A percentile compares a stretch with the other conserved stretches of the same genome.
These are phyloP conservation scores for Adela reaumurella DNA, from an alignment of 2,888 invertebrate genomes.

Conservation along the genomic window DNA sequence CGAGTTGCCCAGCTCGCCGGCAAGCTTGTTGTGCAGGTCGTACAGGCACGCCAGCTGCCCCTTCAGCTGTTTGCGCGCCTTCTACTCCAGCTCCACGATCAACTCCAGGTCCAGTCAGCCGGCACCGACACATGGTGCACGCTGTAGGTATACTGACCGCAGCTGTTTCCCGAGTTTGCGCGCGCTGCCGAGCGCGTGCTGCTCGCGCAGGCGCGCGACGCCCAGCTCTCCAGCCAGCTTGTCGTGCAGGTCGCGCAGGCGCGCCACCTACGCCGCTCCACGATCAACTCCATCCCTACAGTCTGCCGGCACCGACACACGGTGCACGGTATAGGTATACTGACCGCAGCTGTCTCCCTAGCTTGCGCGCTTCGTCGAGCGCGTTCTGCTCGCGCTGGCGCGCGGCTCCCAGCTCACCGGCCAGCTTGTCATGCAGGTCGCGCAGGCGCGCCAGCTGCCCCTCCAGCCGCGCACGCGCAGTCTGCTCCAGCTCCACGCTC, in stretches of 20 bases:
- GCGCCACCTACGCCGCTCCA: too few relatives aligned
- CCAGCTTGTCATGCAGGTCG: slow-evolving; percentile 42
- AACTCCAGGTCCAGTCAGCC: slow-evolving; percentile 94
- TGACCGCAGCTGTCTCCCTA: slow-evolving; percentile 35
- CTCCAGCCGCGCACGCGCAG: slow-evolving; percentile 83
- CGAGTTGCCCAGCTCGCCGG: slow-evolving; percentile 64
- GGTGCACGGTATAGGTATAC: too few relatives aligned
- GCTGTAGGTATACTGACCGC: slow-evolving; percentile 22
- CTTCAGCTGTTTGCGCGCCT: slow-evolving; percentile 83
- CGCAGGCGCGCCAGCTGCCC: slow-evolving; percentile 55
- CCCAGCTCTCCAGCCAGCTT: slow-evolving; percentile 62
- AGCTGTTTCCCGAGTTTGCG: slow-evolving; percentile 56
- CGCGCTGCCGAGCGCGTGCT: slow-evolving; percentile 71
- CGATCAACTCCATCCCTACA: too few relatives aligned
- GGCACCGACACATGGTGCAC: too few relatives aligned
- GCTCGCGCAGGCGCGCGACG: slow-evolving; percentile 67
- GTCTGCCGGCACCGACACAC: too few relatives aligned
- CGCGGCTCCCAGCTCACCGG: slow-evolving; percentile 64
- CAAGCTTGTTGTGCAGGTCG: slow-evolving; percentile 42
- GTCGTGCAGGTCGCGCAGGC: slow-evolving; percentile 39
- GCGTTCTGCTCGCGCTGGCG: slow-evolving; percentile 71
- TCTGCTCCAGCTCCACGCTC: slow-evolving; percentile 85
- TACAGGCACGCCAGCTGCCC: slow-evolving; percentile 55
- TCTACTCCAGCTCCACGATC: slow-evolving; percentile 85
- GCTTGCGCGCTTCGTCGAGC: slow-evolving; percentile 73